A percentile compares a stretch with the other conserved stretches of the same genome.
phyloP scores from a whole-genome alignment of 1,140 invertebrate species.

The Megathymus violae region DNA sequence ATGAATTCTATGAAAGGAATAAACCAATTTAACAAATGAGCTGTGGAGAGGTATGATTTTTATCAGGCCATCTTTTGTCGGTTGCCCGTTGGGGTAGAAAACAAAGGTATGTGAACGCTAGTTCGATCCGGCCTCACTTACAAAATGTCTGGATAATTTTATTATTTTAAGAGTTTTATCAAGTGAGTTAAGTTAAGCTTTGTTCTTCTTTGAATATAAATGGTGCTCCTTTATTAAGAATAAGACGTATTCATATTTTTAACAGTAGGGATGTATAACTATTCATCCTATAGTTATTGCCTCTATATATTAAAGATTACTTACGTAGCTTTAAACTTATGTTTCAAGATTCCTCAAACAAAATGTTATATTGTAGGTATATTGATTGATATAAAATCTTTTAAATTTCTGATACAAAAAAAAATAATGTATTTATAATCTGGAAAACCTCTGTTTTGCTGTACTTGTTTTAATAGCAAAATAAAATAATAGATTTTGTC shows the following conservation, averaged over 20 bases:
- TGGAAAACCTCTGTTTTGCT: too few relatives aligned
- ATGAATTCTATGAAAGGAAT: constrained; percentile 40
- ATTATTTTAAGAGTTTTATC: constrained; percentile 70
- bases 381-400: too few relatives aligned
- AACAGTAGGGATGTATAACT: background rate
- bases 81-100: constrained; percentile 53
- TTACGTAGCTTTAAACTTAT: too few relatives aligned
- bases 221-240: constrained; percentile 40
- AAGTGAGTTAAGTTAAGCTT: constrained; percentile 51
- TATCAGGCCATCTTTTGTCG: constrained; percentile 71
- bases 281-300: too few relatives aligned
- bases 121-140: constrained; percentile 54
- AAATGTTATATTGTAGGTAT: too few relatives aligned
- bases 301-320: too few relatives aligned
- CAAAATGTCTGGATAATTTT: constrained; percentile 65
- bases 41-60: constrained; percentile 57
- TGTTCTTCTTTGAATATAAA: constrained; percentile 55
- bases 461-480: too few relatives aligned
- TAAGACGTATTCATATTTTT: background rate
- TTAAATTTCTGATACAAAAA: too few relatives aligned
- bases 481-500: background rate
- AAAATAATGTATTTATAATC: too few relatives aligned
- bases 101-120: constrained; percentile 58
- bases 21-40: constrained; percentile 54
- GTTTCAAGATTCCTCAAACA: too few relatives aligned